Percentiles rank a stretch among this genome's conserved stretches.
phyloP scores from a whole-genome alignment of 2,113 vertebrate species.

The Mohoua ochrocephala region DNA sequence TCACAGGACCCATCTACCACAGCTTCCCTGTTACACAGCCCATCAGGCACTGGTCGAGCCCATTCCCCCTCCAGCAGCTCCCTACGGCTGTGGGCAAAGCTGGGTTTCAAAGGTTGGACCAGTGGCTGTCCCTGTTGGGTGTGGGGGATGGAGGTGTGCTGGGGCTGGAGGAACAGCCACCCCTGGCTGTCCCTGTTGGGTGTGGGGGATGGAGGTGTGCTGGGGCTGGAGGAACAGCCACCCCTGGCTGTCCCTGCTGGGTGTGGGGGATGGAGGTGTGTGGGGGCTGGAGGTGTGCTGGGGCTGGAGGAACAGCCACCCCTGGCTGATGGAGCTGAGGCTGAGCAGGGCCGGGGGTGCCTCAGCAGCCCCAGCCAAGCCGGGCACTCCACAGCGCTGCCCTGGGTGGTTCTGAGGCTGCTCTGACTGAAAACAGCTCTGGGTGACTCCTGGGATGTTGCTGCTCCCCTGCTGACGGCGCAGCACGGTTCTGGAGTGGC shows the following conservation, averaged over 20 bases:
- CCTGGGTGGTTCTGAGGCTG: accelerated
- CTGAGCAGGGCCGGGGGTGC: not conserved
- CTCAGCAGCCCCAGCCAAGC: not conserved
- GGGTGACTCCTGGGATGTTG: accelerated
- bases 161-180: not conserved
- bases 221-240: not conserved
- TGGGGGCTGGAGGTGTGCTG: accelerated
- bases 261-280: accelerated
- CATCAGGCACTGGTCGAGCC: not conserved
- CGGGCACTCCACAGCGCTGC: accelerated
- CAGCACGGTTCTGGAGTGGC: not conserved
- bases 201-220: accelerated
- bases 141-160: accelerated
- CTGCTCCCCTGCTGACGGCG: not conserved
- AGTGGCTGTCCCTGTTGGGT: accelerated
- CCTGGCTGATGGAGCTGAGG: not conserved
- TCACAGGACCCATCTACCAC: not conserved
- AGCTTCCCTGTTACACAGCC: not conserved
- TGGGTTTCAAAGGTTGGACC: accelerated
- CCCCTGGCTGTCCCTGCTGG: not conserved
- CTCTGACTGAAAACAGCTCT: accelerated
- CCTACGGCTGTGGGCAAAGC: not conserved
- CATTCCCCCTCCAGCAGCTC: not conserved
- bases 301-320: not conserved
- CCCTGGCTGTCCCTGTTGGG: no score